These are phyloP conservation scores for Mellilla xanthometata DNA, from an alignment of 2,888 invertebrate genomes.

Conservation along the genomic window DNA sequence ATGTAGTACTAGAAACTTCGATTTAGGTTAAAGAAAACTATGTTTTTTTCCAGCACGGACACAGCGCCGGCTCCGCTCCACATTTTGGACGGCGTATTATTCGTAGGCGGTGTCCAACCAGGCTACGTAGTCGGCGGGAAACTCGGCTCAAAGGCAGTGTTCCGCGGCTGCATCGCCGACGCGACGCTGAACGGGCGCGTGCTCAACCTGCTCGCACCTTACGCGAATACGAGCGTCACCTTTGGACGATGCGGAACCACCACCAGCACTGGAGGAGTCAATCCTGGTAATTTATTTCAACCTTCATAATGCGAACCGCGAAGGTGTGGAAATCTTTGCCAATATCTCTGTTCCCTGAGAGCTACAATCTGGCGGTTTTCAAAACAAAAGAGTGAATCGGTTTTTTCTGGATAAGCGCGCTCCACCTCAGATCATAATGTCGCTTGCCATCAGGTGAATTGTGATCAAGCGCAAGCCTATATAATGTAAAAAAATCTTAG, in stretches of 20 bases:
- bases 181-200: constrained; percentile 91
- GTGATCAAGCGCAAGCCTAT: no score
- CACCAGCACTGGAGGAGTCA: constrained; percentile 60
- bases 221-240: constrained; percentile 55
- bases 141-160: constrained; percentile 84
- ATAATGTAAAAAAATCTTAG: no score
- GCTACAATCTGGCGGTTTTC: no score
- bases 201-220: constrained; percentile 61
- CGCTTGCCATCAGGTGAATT: no score
- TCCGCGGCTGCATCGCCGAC: constrained; percentile 96
- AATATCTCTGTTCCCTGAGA: no score
- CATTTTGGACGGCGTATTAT: constrained; percentile 87
- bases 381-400: no score
- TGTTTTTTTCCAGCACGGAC: constrained; percentile 67
- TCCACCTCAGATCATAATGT: no score
- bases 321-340: no score
- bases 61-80: constrained; percentile 82
- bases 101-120: constrained; percentile 92
- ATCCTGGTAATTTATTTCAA: constrained; percentile 60
- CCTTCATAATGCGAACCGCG: no score
- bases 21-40: no score
- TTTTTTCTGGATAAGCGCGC: no score
- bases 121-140: constrained; percentile 79
- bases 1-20: no score
- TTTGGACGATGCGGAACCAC: constrained; percentile 58